Percentiles rank a stretch among this genome's conserved stretches.
Evolutionary conservation across 2,113 vertebrate genomes (phyloP).

Genomic region (Arizona elegans): DNA sequence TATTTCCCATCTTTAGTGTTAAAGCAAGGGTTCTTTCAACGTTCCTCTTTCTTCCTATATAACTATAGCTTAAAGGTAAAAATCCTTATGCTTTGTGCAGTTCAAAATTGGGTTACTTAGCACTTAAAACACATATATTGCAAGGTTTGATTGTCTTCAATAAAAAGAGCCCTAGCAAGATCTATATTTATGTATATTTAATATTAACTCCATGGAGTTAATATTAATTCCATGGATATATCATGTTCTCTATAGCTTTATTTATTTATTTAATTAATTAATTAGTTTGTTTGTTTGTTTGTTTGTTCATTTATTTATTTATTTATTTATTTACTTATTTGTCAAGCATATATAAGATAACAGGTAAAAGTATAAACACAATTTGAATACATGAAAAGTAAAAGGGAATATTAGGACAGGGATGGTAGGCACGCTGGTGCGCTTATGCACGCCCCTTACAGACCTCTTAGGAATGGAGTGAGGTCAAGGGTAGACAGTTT

Average conservation of each 20-base stretch:
- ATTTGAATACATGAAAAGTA: too few species aligned
- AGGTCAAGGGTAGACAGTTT: too few species aligned
- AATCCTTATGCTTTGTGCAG: conserved; percentile 49
- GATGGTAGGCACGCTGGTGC: too few species aligned
- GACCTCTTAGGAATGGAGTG: too few species aligned
- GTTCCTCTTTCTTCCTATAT: conserved; percentile 39
- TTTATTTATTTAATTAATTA: conserved; percentile 3
- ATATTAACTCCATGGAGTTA: too few species aligned
- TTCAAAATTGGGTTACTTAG: conserved; percentile 59
- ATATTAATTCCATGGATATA: neutral
- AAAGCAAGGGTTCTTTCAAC: conserved; percentile 52
- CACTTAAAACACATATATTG: conserved; percentile 41
- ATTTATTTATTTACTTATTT: too few species aligned
- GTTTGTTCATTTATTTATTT: too few species aligned
- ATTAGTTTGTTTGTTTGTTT: too few species aligned
- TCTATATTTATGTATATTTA: conserved; percentile 35
- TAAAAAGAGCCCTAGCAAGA: conserved; percentile 44
- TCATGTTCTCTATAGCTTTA: neutral
- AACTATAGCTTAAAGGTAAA: conserved; percentile 55
- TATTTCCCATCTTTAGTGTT: conserved; percentile 49
- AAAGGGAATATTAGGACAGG: too few species aligned
- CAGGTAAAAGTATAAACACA: too few species aligned
- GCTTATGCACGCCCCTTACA: too few species aligned
- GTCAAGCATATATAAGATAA: too few species aligned
- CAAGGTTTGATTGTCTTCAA: conserved; percentile 51